phyloP scores from a whole-genome alignment of 1,140 invertebrate species.

The Laupala kohalensis region DNA sequence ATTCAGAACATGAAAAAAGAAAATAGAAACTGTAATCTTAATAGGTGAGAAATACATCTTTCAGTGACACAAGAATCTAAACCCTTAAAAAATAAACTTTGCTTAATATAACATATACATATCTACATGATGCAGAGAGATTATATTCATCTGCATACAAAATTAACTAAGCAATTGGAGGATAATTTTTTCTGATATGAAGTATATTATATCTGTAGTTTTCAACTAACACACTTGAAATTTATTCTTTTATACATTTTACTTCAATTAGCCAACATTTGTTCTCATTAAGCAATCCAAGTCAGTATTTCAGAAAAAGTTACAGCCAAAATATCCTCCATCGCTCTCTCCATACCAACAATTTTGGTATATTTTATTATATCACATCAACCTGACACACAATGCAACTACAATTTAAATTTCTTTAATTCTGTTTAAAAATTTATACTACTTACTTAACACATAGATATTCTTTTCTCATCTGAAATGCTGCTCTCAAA shows the following conservation, averaged over 20 bases:
- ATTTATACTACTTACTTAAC: conserved; percentile 8
- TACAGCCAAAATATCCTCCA: background rate
- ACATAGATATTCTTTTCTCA: conserved; percentile 6
- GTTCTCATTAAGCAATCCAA: no score
- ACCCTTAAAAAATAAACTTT: no score
- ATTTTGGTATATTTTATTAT: conserved; percentile 18
- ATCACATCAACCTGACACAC: conserved; percentile 33
- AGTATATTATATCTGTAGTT: no score
- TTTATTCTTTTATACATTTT: no score
- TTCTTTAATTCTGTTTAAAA: conserved; percentile 10
- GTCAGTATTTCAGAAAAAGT: no score
- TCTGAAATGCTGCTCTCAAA: background rate
- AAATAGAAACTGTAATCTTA: no score
- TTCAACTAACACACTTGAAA: no score
- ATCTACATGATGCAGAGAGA: conserved; percentile 4
- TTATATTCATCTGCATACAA: conserved; percentile 6
- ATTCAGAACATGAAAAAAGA: no score
- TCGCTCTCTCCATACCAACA: background rate
- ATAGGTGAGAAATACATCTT: no score
- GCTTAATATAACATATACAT: no score
- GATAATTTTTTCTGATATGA: background rate
- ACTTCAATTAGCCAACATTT: background rate
- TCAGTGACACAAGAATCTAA: no score
- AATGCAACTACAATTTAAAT: conserved; percentile 24
- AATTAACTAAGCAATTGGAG: background rate